Conservation (phyloP, 2,113 vertebrate species). For the Callopanchax toddi region DNA sequence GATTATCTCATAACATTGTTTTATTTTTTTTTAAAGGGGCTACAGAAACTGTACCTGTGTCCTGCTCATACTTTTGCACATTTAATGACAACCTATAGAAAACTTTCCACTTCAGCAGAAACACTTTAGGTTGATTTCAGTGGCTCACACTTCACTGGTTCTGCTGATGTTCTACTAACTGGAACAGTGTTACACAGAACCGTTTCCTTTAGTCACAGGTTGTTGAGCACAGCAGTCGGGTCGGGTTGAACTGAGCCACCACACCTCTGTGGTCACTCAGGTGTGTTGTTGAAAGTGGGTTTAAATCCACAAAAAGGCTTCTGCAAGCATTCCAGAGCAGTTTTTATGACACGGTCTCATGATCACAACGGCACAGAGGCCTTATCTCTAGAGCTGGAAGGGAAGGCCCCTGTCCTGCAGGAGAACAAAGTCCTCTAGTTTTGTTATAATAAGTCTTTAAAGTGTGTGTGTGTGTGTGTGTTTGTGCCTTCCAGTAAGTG, state of each 20-base stretch:
- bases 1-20: too few species aligned
- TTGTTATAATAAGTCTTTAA: constrained; percentile 40
- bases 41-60: too few species aligned
- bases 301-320: constrained; percentile 32
- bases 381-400: constrained; percentile 54
- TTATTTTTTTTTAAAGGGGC: too few species aligned
- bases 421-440: constrained; percentile 54
- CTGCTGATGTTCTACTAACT: too few species aligned
- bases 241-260: not conserved
- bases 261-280: constrained; percentile 17
- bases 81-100: too few species aligned
- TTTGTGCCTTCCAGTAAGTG: constrained; percentile 53
- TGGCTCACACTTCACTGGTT: too few species aligned
- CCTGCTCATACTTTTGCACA: too few species aligned
- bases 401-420: constrained; percentile 21
- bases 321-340: constrained; percentile 21
- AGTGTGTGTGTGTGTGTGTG: constrained; percentile 12
- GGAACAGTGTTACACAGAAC: not conserved
- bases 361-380: constrained; percentile 42
- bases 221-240: not conserved
- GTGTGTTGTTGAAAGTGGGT: constrained; percentile 12
- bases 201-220: not conserved
- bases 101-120: too few species aligned
- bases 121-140: too few species aligned
- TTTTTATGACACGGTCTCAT: constrained; percentile 39